Evolutionary conservation across 2,797 vertebrate species (phyloP).

Genomic region (Falco biarmicus): DNA sequence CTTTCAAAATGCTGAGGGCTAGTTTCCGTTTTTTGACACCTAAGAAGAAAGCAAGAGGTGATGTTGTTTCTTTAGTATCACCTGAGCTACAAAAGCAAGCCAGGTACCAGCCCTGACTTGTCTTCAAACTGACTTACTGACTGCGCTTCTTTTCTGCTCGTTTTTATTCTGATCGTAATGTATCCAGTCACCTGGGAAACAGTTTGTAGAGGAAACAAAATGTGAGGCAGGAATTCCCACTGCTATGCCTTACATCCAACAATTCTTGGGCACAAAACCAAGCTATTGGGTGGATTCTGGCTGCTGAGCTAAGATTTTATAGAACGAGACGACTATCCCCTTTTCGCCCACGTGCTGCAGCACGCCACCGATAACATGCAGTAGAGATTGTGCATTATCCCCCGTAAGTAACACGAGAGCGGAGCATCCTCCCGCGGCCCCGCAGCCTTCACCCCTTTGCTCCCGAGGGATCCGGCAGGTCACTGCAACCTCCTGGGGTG

Average conservation of each 20-base stretch:
- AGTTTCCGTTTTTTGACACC: slow-evolving; percentile 55
- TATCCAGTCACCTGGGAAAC: slow-evolving; percentile 81
- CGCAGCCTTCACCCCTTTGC: not conserved
- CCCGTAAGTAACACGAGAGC: not conserved
- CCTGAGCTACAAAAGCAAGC: not conserved
- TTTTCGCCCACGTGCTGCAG: not conserved
- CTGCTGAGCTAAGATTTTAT: not conserved
- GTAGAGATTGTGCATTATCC: not conserved
- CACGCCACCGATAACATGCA: not conserved
- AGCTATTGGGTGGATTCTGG: not conserved
- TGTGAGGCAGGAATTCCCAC: not conserved
- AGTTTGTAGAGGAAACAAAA: not conserved
- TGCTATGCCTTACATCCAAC: not conserved
- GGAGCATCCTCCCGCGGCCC: not conserved
- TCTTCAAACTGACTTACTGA: slow-evolving; percentile 62
- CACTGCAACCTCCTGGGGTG: not conserved
- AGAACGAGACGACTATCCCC: rapidly evolving
- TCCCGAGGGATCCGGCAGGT: not conserved
- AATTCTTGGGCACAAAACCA: no score
- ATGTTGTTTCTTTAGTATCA: not conserved
- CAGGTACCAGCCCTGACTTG: rapidly evolving
- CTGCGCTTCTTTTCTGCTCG: slow-evolving; percentile 67
- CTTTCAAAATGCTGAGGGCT: slow-evolving; percentile 73
- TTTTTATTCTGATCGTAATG: slow-evolving; percentile 68
- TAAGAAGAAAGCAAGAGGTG: not conserved